A percentile compares a stretch with the other conserved stretches of the same genome.
Conservation (phyloP, 2,113 vertebrate genomes). For the Nothobranchius kuhntae region DNA sequence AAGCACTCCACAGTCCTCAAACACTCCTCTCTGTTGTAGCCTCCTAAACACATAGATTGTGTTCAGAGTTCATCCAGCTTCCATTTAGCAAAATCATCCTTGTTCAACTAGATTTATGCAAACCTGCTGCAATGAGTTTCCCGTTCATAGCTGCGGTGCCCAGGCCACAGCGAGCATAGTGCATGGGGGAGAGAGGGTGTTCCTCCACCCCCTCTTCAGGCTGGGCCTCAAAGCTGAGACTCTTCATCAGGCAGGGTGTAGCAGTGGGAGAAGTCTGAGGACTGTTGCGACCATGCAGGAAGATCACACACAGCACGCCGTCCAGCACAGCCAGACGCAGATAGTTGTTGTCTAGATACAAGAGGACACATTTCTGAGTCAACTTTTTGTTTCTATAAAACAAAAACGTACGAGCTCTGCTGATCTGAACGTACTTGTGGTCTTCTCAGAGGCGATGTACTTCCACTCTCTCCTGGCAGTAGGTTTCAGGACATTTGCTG, state of each 20-base stretch:
- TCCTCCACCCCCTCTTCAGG: slow-evolving; percentile 84
- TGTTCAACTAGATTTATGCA: neutral
- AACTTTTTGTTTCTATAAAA: neutral
- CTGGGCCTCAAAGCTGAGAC: slow-evolving; percentile 92
- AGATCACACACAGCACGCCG: slow-evolving; percentile 92
- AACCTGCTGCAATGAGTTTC: slow-evolving; percentile 92
- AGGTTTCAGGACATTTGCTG: slow-evolving; percentile 76
- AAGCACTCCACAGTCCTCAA: slow-evolving; percentile 97
- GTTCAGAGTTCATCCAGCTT: too few relatives aligned
- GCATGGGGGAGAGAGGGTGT: slow-evolving; percentile 93
- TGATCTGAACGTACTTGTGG: slow-evolving; percentile 88
- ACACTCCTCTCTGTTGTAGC: slow-evolving; percentile 97
- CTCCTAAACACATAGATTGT: slow-evolving; percentile 76
- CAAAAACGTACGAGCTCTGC: neutral
- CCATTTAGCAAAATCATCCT: too few relatives aligned
- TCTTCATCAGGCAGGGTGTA: slow-evolving; percentile 94
- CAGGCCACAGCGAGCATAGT: slow-evolving; percentile 93
- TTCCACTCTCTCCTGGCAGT: slow-evolving; percentile 95
- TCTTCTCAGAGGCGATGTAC: slow-evolving; percentile 98
- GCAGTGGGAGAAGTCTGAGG: slow-evolving; percentile 92
- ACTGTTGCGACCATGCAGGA: slow-evolving; percentile 93
- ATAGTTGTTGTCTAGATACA: slow-evolving; percentile 86
- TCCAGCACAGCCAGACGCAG: slow-evolving; percentile 97
- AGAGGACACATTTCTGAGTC: neutral
- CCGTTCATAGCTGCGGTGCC: slow-evolving; percentile 88